These are phyloP conservation scores for Mareca strepera DNA, from an alignment of 2,797 vertebrate genomes.

Conservation along the genomic window DNA sequence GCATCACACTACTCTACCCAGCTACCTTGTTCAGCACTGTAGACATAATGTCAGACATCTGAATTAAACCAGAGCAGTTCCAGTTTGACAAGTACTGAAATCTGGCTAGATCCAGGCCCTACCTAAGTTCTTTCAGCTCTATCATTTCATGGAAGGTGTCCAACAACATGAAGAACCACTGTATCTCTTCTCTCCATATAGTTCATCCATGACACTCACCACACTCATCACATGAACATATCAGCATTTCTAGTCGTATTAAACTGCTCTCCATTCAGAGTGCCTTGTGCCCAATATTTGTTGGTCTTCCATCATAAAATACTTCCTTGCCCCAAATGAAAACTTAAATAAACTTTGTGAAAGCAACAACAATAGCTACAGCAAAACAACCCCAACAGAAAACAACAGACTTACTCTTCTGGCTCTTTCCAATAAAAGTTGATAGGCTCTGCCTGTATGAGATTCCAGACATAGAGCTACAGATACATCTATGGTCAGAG, in stretches of 20 bases:
- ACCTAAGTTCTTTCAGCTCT: not conserved
- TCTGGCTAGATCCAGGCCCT: not conserved
- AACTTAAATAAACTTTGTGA: not conserved
- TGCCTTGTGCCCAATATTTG: not conserved
- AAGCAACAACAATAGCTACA: not conserved
- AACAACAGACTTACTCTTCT: not conserved
- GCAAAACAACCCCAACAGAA: not conserved
- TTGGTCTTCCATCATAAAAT: not conserved
- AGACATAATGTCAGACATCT: not conserved
- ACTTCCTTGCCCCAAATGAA: not conserved
- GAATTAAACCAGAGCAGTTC: not conserved
- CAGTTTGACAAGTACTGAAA: not conserved
- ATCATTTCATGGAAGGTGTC: not conserved
- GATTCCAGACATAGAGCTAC: not conserved
- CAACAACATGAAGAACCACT: not conserved
- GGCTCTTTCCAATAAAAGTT: not conserved
- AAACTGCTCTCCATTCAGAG: not conserved
- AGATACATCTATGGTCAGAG: not conserved
- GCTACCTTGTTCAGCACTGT: fast-evolving
- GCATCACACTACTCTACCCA: fast-evolving
- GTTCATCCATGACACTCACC: not conserved
- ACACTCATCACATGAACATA: not conserved
- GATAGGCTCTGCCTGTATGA: not conserved
- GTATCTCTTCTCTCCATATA: not conserved
- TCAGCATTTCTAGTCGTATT: not conserved